These are phyloP conservation scores for Troides helena DNA, from an alignment of 2,888 invertebrate species.

Conservation along the genomic window DNA sequence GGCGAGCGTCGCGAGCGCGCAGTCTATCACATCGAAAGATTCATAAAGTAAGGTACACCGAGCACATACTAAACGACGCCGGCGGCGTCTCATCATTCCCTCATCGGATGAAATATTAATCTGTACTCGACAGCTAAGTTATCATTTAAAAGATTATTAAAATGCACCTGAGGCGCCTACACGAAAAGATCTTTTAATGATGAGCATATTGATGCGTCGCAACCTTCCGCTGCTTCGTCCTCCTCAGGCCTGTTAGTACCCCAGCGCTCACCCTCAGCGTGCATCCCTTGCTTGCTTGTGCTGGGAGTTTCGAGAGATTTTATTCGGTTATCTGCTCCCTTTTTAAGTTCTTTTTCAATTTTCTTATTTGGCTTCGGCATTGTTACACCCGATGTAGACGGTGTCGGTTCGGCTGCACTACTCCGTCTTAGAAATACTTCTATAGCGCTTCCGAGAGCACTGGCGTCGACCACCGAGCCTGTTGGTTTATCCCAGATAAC, in stretches of 20 bases:
- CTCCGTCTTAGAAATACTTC: constrained; percentile 88
- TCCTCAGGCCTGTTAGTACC: constrained; percentile 83
- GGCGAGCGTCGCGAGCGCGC: constrained; percentile 70
- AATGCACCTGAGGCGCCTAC: constrained; percentile 74
- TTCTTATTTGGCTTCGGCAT: constrained; percentile 32
- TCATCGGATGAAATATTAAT: constrained; percentile 53
- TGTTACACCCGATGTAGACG: constrained; percentile 51
- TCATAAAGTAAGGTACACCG: constrained; percentile 67
- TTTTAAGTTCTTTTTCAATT: constrained; percentile 45
- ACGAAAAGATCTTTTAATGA: constrained; percentile 93
- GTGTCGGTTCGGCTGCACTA: constrained; percentile 69
- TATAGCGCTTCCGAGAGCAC: constrained; percentile 90
- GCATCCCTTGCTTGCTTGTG: constrained; percentile 46
- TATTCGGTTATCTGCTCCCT: constrained; percentile 40
- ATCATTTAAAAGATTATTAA: constrained; percentile 58
- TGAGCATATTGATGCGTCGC: constrained; percentile 90
- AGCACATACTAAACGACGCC: constrained; percentile 38
- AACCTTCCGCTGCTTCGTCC: constrained; percentile 85
- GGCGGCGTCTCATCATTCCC: constrained; percentile 39
- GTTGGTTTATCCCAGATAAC: constrained; percentile 88
- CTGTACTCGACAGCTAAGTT: constrained; percentile 65
- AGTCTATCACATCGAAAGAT: constrained; percentile 79
- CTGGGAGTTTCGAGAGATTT: constrained; percentile 63
- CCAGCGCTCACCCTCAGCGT: constrained; percentile 76
- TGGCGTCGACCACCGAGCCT: constrained; percentile 89